Base-by-base conservation (phyloP, 2,113 vertebrate species). In the Vidua macroura region DNA sequence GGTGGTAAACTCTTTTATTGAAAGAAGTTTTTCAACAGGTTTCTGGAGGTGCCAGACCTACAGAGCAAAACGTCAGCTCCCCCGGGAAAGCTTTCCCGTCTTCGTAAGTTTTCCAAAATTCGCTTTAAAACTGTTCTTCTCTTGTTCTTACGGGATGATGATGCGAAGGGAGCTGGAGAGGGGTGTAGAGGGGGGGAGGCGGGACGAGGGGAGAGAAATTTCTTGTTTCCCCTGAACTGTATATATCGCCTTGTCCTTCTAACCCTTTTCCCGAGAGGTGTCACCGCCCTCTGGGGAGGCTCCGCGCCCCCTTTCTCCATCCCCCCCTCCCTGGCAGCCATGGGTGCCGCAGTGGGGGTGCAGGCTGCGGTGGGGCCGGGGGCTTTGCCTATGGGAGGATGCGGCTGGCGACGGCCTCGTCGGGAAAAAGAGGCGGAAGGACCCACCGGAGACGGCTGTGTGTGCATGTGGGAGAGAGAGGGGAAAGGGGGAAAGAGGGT, bases 21-120 rank as follows among this genome's bases (percentile, higher is more conserved):
- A 94, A 93, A 96, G 84, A 83, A 90, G 70, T 92, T 98, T 98
- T 98, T 98, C 98, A 98, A 98, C 98, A 98, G 98, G 98, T 98
- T 97, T 96, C 96, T 92, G 90, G 78, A 93, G 95, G 74, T 53
- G 52, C 55, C 74, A 86, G 74, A 86, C 37, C 69, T 23, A 16
- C 46, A 46, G 73, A 75, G 76, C 49, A 49, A 49, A 46, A 85
- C n/a, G 25, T 4, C 83, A 79, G 51, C 90, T 53, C 73, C 23
- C 31, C 46, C 52, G 28, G 11, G 79, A 83, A 78, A 95, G 33
- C 58, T 15, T 19, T 21, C 37, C 63, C 39, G 27, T 51, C 52
- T 25, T 76, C 17, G 93, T 96, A 94, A 97, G 95, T 92, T 78
- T 83, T 41, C 56, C 72, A 30, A 94, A 63, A 70, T 91, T 89